Conservation (phyloP, 2,113 vertebrate genomes). For the Zapornia atra region DNA sequence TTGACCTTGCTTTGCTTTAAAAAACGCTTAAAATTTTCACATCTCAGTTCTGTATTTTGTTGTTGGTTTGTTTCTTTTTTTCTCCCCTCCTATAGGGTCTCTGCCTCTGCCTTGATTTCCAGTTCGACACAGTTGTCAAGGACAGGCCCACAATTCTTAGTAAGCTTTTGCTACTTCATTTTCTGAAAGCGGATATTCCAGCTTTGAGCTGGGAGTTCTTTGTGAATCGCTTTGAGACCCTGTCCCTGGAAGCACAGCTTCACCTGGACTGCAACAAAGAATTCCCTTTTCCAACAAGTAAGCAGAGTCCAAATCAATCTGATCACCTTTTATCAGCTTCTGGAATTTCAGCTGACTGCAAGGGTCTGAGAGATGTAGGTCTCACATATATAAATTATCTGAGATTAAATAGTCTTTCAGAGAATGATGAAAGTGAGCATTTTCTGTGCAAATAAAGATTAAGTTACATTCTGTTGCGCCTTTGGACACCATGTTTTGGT, state of each 20-base stretch:
- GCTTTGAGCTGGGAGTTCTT: slow-evolving; percentile 99
- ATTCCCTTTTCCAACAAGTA: slow-evolving; percentile 98
- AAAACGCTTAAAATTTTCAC: not conserved
- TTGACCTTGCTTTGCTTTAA: not conserved
- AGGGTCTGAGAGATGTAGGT: not conserved
- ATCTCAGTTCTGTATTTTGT: not conserved
- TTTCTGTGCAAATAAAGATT: not conserved
- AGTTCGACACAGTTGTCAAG: slow-evolving; percentile 97
- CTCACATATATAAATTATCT: not conserved
- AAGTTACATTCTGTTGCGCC: not conserved
- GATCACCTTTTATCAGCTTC: not conserved
- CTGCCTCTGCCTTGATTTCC: slow-evolving; percentile 97
- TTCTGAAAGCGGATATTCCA: slow-evolving; percentile 93
- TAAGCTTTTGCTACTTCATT: slow-evolving; percentile 95
- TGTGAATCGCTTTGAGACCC: slow-evolving; percentile 96
- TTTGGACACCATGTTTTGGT: not conserved
- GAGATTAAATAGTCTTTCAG: not conserved
- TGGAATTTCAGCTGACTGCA: not conserved
- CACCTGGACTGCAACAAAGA: slow-evolving; percentile 99
- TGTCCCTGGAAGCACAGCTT: slow-evolving; percentile 97
- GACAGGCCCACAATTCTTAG: slow-evolving; percentile 96
- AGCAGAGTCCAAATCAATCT: slow-evolving; percentile 50
- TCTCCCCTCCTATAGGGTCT: slow-evolving; percentile 78
- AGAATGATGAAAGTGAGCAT: not conserved
- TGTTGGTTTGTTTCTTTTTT: not conserved